Evolutionary conservation across 2,797 vertebrate species (phyloP).

Genomic region (Sebastes minor): DNA sequence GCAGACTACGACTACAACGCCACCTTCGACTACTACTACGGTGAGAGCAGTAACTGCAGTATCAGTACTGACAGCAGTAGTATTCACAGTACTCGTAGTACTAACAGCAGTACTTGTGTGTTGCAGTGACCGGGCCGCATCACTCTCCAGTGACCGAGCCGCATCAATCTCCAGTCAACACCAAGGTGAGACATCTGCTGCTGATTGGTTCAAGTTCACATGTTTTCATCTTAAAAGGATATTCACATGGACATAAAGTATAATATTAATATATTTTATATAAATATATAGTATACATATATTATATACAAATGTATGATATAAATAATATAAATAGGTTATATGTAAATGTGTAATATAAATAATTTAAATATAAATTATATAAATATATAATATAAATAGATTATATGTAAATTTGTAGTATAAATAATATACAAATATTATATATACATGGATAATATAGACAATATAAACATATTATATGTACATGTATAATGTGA

Average conservation of each 20-base stretch:
- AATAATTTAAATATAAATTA: neutral
- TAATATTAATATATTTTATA: no score
- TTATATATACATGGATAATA: neutral
- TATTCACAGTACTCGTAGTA: neutral
- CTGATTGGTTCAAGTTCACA: neutral
- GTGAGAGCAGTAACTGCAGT: slow-evolving; percentile 5
- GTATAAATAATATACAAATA: neutral
- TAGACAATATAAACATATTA: neutral
- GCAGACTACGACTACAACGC: slow-evolving; percentile 61
- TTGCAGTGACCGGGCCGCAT: neutral
- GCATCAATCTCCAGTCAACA: fast-evolving
- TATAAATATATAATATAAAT: neutral
- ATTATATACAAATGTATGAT: neutral
- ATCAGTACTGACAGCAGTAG: neutral
- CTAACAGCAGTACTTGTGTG: neutral
- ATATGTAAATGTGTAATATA: neutral
- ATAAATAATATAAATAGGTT: neutral
- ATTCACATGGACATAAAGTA: no score
- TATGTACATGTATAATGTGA: neutral
- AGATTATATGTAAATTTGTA: neutral
- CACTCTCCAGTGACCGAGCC: neutral
- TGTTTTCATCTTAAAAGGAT: neutral
- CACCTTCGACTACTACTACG: slow-evolving; percentile 53
- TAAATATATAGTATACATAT: neutral
- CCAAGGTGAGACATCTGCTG: neutral